A percentile compares a stretch with the other conserved stretches of the same genome.
Conservation (phyloP, 2,888 invertebrate species). For the Parascotia fuliginaria region DNA sequence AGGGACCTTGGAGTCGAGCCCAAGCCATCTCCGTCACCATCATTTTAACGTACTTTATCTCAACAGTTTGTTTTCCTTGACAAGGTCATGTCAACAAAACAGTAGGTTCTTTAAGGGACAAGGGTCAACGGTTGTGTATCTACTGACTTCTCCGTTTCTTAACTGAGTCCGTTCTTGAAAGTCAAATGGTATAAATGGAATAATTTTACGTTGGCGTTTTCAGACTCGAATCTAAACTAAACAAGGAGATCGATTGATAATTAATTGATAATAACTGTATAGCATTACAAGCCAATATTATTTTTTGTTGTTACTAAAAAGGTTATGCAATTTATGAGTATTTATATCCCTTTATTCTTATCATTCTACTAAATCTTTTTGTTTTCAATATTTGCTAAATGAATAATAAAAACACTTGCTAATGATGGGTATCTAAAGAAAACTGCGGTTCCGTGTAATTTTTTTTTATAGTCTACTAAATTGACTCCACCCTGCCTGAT, state of each 20-base stretch:
- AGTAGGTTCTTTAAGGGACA: slow-evolving; percentile 4
- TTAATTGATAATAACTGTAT: no score
- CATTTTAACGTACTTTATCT: slow-evolving; percentile 15
- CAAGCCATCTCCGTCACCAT: slow-evolving; percentile 4
- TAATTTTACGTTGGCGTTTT: slow-evolving; percentile 8
- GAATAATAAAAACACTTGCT: no score
- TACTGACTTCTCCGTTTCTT: slow-evolving; percentile 2
- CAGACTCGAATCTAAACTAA: background rate
- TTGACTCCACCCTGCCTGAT: no score
- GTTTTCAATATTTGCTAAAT: no score
- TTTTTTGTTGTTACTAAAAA: no score
- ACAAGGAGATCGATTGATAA: background rate
- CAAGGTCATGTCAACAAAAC: slow-evolving; percentile 14
- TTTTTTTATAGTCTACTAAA: no score
- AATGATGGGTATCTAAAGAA: no score
- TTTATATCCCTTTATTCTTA: no score
- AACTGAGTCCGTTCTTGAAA: slow-evolving; percentile 8
- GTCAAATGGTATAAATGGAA: slow-evolving; percentile 6
- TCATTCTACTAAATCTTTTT: no score
- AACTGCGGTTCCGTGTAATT: no score
- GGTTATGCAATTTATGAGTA: no score
- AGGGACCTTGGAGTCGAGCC: background rate
- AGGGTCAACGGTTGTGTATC: slow-evolving; percentile 8
- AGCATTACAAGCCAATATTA: no score
- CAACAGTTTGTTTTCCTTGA: slow-evolving; percentile 16